Evolutionary conservation across 2,888 invertebrate species (phyloP), one percentile per base, ranked within the genome.

Genomic region (Tachina fera): DNA sequence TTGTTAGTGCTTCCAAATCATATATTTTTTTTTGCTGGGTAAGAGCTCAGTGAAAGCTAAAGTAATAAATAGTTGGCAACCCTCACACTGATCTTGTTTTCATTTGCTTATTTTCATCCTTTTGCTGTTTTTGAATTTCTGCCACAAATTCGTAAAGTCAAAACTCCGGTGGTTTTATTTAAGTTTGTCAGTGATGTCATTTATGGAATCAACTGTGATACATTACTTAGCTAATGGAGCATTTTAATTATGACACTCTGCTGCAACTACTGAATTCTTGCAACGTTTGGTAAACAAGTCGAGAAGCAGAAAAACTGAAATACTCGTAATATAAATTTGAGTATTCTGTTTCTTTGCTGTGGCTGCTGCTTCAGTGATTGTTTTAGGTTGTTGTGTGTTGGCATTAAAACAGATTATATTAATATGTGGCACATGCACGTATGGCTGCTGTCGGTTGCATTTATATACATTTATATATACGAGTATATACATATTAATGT

Each of bases 221-320:
- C 78, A 79, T 87, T 87, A 79, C 83, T 74, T 83, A 78, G 86
- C 84, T 87, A 88, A 88, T 88, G 87, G 85, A 87, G 85, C 87
- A 84, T 83, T 86, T 77, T 85, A 88, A 87, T 88, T 88, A 83
- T 88, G 88, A 84, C 86, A 88, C 78, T 70, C 41, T 58, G 61
- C 49, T 71, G 75, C 75, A 79, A 83, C 85, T 85, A 82, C 85
- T 71, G 85, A 82, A 65, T 85, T 75, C 76, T 72, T 71, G 75
- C 74, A 77, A 77, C 60, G 22, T 19, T 53, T 53, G 16, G 16
- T 72, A 68, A 68, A 53, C 6, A 9, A 65, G 43, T 71, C 43
- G 63, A 51, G 61, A 63, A 71, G 63, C 65, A 75, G 3, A 8
- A 39, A 16, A 56, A 22, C 22, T 43, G 8, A 65, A 68, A 39